Conservation (phyloP, 2,797 vertebrate genomes). For the Rhinatrema bivittatum region DNA sequence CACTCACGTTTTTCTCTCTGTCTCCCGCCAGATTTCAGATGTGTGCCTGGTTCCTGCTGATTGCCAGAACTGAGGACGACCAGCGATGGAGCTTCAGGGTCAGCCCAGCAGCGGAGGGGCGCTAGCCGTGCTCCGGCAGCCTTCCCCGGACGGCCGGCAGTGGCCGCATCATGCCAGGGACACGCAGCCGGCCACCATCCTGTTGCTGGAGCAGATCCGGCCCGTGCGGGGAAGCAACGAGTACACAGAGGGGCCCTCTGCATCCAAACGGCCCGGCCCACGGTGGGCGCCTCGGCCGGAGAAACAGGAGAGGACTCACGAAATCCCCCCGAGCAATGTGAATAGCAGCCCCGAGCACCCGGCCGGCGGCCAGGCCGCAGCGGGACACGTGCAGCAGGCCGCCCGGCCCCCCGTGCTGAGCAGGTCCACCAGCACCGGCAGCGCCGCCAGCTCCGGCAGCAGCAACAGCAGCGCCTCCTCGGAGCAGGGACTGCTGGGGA, state of each 20-base stretch:
- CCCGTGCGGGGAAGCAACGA: conserved; percentile 89
- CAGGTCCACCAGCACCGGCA: conserved; percentile 87
- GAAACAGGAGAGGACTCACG: conserved; percentile 87
- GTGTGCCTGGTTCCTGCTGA: conserved; percentile 83
- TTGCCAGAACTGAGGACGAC: conserved; percentile 80
- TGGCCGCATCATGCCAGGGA: conserved; percentile 81
- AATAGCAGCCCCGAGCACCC: conserved; percentile 85
- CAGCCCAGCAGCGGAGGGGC: conserved; percentile 80
- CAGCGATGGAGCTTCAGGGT: conserved; percentile 92
- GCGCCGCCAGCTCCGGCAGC: conserved; percentile 86
- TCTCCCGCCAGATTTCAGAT: conserved; percentile 79
- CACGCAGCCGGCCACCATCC: conserved; percentile 70
- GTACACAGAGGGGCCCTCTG: conserved; percentile 88
- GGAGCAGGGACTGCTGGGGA: conserved; percentile 78
- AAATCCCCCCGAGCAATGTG: conserved; percentile 86
- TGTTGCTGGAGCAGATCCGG: conserved; percentile 96
- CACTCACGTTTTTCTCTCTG: conserved; percentile 7
- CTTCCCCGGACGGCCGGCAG: conserved; percentile 73
- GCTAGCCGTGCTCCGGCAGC: conserved; percentile 82
- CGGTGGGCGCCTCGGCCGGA: conserved; percentile 69
- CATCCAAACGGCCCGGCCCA: conserved; percentile 61
- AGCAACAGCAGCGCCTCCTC: conserved; percentile 83
- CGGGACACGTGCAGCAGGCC: conserved; percentile 38
- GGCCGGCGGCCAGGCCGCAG: conserved; percentile 45
- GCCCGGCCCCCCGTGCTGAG: conserved; percentile 74